Conservation (phyloP, 30 jellyfish, hydroid and myxozoan genomes). For the Mastigias papua region DNA sequence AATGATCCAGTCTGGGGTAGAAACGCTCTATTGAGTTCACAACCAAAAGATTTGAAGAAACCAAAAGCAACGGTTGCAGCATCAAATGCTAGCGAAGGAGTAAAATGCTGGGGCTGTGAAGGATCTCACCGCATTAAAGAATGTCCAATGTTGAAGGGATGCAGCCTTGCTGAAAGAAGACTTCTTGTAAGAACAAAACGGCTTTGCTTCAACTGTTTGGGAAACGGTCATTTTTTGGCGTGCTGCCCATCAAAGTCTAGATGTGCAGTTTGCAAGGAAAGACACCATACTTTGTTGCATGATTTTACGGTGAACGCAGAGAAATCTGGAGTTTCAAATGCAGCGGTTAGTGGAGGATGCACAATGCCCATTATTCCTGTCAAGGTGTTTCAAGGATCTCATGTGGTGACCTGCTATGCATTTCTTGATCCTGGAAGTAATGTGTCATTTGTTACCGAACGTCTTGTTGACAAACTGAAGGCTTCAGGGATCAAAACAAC, state of each 20-base stretch:
- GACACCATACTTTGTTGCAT: slow-evolving; percentile 13
- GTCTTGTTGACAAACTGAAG: slow-evolving; percentile 41
- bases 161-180: slow-evolving; percentile 61
- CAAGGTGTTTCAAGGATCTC: slow-evolving; percentile 42
- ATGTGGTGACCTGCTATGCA: slow-evolving; percentile 50
- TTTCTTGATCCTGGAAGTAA: slow-evolving; percentile 65
- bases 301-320: slow-evolving; percentile 7
- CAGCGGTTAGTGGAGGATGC: slow-evolving; percentile 24
- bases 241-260: slow-evolving; percentile 32
- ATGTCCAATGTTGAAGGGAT: slow-evolving; percentile 49
- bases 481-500: slow-evolving; percentile 40
- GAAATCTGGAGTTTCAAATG: slow-evolving; percentile 5
- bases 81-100: slow-evolving; percentile 38
- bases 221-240: slow-evolving; percentile 32
- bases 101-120: slow-evolving; percentile 41
- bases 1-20: slow-evolving; percentile 73
- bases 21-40: slow-evolving; percentile 38
- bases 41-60: slow-evolving; percentile 22
- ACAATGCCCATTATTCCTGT: slow-evolving; percentile 33
- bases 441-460: slow-evolving; percentile 21
- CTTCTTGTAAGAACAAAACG: slow-evolving; percentile 24
- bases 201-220: slow-evolving; percentile 46
- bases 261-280: slow-evolving; percentile 49
- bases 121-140: slow-evolving; percentile 54
- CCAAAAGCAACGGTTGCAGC: slow-evolving; percentile 41